These are phyloP conservation scores for Protobothrops mucrosquamatus DNA, from an alignment of 2,113 vertebrate genomes.

Conservation along the genomic window DNA sequence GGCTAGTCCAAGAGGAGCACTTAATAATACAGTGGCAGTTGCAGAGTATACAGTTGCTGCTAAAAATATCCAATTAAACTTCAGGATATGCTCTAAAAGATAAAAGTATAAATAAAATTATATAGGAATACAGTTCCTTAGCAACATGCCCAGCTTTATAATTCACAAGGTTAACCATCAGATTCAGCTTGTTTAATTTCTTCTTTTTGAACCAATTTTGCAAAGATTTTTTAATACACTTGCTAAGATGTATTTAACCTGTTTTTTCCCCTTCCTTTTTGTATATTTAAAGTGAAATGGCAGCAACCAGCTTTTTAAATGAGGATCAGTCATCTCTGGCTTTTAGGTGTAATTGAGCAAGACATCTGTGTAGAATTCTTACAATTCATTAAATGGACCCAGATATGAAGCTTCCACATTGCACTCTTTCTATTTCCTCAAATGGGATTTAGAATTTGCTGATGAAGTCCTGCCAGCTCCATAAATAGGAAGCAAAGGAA, in stretches of 20 bases:
- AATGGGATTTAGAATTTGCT: slow-evolving; percentile 43
- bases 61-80: not conserved
- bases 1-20: not conserved
- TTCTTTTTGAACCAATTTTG: not conserved
- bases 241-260: not conserved
- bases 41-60: not conserved
- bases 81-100: not conserved
- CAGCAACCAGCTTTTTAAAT: slow-evolving; percentile 30
- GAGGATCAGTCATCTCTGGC: slow-evolving; percentile 43
- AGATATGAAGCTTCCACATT: slow-evolving; percentile 47
- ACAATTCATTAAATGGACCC: slow-evolving; percentile 54
- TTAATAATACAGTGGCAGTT: not conserved
- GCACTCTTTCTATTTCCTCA: slow-evolving; percentile 45
- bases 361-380: slow-evolving; percentile 56
- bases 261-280: not conserved
- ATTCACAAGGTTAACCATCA: not conserved
- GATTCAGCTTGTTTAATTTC: not conserved
- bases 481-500: slow-evolving; percentile 41
- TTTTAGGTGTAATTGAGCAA: slow-evolving; percentile 56
- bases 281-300: slow-evolving; percentile 10
- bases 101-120: not conserved
- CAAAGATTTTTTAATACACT: not conserved
- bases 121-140: not conserved
- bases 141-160: not conserved
- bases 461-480: slow-evolving; percentile 39